Evolutionary conservation across 1,140 invertebrate species (phyloP).

Genomic region (Halictus rubicundus): DNA sequence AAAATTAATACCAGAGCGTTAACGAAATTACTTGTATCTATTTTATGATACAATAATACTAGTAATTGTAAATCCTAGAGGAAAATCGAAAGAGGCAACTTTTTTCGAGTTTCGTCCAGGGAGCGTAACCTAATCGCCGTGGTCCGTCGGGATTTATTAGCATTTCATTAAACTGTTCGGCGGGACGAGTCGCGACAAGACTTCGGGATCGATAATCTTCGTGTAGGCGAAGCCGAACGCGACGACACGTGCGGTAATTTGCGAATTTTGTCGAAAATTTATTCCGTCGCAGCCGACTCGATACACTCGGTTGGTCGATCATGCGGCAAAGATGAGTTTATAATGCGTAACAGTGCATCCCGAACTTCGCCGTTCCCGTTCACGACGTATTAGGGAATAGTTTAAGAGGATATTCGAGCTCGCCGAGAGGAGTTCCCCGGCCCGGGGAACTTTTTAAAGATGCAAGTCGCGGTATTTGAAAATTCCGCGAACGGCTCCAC

Average conservation of each 20-base stretch:
- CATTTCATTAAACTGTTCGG: too few relatives aligned
- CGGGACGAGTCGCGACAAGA: too few relatives aligned
- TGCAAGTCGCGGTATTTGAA: not conserved
- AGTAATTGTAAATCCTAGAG: too few relatives aligned
- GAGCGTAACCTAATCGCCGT: too few relatives aligned
- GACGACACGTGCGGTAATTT: slow-evolving; percentile 5
- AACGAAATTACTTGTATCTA: too few relatives aligned
- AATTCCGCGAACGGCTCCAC: not conserved
- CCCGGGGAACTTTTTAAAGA: not conserved
- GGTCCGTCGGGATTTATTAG: too few relatives aligned
- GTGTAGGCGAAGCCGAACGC: not conserved
- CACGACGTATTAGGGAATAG: slow-evolving; percentile 2
- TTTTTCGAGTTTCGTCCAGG: too few relatives aligned
- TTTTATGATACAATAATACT: too few relatives aligned
- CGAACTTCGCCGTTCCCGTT: not conserved
- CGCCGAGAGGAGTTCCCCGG: not conserved
- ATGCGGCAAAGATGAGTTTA: slow-evolving; percentile 14
- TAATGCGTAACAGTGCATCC: slow-evolving; percentile 1
- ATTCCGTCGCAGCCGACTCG: not conserved
- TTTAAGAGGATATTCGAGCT: not conserved
- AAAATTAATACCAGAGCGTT: too few relatives aligned
- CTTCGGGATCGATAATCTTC: not conserved
- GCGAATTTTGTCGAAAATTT: not conserved
- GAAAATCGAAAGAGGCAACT: too few relatives aligned
- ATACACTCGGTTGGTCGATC: slow-evolving; percentile 9